Conservation (phyloP, 92 coral and sea anemone species). For the Plumapathes pennacea region DNA sequence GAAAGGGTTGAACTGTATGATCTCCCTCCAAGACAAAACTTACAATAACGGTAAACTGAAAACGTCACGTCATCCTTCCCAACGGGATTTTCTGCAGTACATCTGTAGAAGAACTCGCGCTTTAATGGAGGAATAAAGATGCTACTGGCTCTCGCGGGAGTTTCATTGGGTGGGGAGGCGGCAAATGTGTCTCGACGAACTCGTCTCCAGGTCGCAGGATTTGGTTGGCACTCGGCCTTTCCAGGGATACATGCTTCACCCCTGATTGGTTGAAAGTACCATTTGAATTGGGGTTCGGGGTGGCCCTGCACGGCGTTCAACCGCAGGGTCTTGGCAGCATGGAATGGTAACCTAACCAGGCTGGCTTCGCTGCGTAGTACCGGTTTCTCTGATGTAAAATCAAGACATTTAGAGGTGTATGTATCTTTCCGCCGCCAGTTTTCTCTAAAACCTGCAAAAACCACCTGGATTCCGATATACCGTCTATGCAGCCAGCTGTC, state of each 20-base stretch:
- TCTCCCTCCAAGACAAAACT: too few species aligned
- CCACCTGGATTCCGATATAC: too few species aligned
- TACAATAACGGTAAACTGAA: slow-evolving; percentile 61
- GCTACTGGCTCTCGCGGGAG: slow-evolving; percentile 41
- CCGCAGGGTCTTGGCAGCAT: slow-evolving; percentile 47
- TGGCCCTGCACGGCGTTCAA: slow-evolving; percentile 67
- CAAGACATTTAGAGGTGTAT: too few species aligned
- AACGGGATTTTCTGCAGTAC: slow-evolving; percentile 59
- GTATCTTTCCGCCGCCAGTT: too few species aligned
- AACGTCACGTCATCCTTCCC: slow-evolving; percentile 65
- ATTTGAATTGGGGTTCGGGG: slow-evolving; percentile 65
- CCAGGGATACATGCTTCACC: too few species aligned
- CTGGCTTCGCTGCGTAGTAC: slow-evolving; percentile 12
- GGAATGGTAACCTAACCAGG: slow-evolving; percentile 20
- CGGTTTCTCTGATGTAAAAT: slow-evolving; percentile 33
- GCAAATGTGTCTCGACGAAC: slow-evolving; percentile 39
- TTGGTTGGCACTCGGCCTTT: slow-evolving; percentile 61
- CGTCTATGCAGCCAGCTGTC: too few species aligned
- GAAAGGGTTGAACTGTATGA: too few species aligned
- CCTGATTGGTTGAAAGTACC: slow-evolving; percentile 69
- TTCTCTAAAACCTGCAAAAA: too few species aligned
- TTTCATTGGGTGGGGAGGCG: slow-evolving; percentile 53
- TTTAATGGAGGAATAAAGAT: slow-evolving; percentile 59
- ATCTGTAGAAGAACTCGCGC: slow-evolving; percentile 64
- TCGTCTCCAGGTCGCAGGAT: slow-evolving; percentile 60